Base-by-base conservation (phyloP, 2,888 invertebrate species). In the Agrotis clavis region DNA sequence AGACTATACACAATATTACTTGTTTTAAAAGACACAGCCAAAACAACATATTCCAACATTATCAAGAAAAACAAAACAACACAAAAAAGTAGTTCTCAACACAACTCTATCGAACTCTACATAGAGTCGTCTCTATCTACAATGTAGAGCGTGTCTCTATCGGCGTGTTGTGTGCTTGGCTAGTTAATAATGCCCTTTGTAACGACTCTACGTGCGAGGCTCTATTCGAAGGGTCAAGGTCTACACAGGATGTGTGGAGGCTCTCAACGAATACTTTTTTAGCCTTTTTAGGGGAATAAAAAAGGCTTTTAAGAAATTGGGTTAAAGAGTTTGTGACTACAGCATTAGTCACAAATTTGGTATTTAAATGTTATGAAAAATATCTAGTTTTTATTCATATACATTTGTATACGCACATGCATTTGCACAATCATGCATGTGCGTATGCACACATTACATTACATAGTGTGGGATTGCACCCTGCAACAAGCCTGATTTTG, bases 131-230 rank as follows among this genome's bases (percentile, higher is more conserved):
- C 59, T 63, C 47, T 66, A 66, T 57, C 25, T 62, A 56, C 60
- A 79, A 76, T 57, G 18, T 74, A 70, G 53, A 73, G 68, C 41
- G 57, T 57, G 57, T 57, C 41, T 65, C 30, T 79, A 56, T 67
- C 41, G 51, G 75, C 65, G 62, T 71, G 65, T 71, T 77, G 82
- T 86, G 65, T 86, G 81, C 75, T 81, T 69, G 79, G 74, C 77
- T 78, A 85, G 85, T 87, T 88, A 85, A 85, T 87, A 84, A 84
- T 86, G 82, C 85, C 82, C 81, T 87, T 87, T 88, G 86, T 87
- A 81, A 86, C 76, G 84, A 80, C 70, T 83, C 64, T 81, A 79
- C 81, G 79, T 85, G 78, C 69, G 79, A 68, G 74, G 70, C 74
- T 84, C 78, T 65, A 77, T 76, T 73, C 71, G 67, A 69, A 71